Evolutionary conservation across 2,888 invertebrate genomes (phyloP), one percentile per base, ranked within the genome.

Genomic region (Microctonus brassicae): DNA sequence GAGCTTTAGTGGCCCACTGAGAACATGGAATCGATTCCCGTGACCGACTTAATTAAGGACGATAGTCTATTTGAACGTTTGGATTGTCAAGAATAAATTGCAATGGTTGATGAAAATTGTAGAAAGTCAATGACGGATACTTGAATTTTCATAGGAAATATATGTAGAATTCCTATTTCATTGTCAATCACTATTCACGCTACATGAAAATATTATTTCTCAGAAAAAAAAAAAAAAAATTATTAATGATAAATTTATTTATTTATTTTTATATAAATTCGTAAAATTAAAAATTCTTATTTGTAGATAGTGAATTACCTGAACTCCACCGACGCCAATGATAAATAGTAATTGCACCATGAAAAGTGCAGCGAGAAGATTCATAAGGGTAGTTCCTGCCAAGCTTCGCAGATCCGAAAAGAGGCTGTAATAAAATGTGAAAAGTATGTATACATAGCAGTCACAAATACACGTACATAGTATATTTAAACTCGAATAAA

Each of bases 321-420:
- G 90, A 76, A 92, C 90, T 57, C 92, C 92, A 29, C 92, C 92
- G 34, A 92, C 92, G 52, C 93, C 91, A 53, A 93, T 90, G 76
- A 92, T 92, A 87, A 92, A 92, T 69, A 92, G 88, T 71, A 92
- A 89, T 84, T 92, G 92, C 55, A 91, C 90, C 90, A 92, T 91
- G 85, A 92, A 92, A 73, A 92, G 89, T 42, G 92, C 91, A 47
- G 92, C 92, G 82, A 92, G 85, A 73, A 92, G 88, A 87, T 92
- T 92, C 90, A 92, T 91, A 78, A 92, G 87, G 17, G 92, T 91
- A 73, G 92, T 92, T 47, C 92, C 92, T 47, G 92, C 91, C 78
- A 92, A 87, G 80, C 91, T 92, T 70, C 92, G 88, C 74, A 92
- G 88, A 83, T 92, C 92, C 74, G 92, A 92, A 86, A 92, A 92